phyloP scores from a whole-genome alignment of 2,797 vertebrate genomes.

The Typhlichthys subterraneus region DNA sequence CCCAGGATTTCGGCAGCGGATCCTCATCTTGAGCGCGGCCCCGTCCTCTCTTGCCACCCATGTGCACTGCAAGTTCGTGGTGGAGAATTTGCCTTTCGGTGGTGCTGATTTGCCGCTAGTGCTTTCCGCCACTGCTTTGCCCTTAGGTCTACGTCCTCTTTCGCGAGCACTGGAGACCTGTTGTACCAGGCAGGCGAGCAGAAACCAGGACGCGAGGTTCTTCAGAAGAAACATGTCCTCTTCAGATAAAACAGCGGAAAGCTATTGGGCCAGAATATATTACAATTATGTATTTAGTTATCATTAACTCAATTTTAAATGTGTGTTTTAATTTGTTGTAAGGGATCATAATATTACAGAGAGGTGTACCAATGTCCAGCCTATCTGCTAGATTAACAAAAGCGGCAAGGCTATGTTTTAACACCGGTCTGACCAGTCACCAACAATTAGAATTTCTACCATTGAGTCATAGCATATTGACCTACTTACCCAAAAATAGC shows the following conservation, averaged over 20 bases:
- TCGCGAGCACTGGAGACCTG: slow-evolving; percentile 58
- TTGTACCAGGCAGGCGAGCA: slow-evolving; percentile 66
- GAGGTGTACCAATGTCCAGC: no score
- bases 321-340: no score
- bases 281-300: not conserved
- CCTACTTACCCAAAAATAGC: slow-evolving; percentile 36
- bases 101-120: not conserved
- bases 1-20: slow-evolving; percentile 71
- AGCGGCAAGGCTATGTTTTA: no score
- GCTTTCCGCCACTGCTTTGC: slow-evolving; percentile 38
- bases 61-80: slow-evolving; percentile 73
- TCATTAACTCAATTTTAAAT: no score
- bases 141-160: slow-evolving; percentile 30
- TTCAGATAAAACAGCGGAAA: not conserved
- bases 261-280: not conserved
- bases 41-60: slow-evolving; percentile 68
- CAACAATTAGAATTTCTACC: no score
- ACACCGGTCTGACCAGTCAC: no score
- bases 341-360: no score
- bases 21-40: slow-evolving; percentile 50
- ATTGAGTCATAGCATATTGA: no score
- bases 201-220: slow-evolving; percentile 63
- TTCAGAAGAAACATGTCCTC: slow-evolving; percentile 54
- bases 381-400: no score
- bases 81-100: slow-evolving; percentile 77